Conservation (phyloP, 23 tunicate genomes). For the Trididemnum nubilum region DNA sequence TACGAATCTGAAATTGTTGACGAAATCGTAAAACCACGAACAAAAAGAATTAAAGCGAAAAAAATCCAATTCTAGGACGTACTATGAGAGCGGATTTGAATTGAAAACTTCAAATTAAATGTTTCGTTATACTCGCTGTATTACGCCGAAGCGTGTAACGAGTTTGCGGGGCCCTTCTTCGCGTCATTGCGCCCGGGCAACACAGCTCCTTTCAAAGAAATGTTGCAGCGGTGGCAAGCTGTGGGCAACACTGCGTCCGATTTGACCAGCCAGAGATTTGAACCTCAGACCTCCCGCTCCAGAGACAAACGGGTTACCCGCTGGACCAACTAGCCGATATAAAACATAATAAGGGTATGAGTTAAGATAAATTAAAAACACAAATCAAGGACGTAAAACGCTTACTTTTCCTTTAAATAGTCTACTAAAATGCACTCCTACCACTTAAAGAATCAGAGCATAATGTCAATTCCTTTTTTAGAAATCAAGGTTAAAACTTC, state of each 20-base stretch:
- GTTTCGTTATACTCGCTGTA: not conserved
- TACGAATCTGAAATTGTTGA: slow-evolving; percentile 60
- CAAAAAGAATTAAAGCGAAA: not conserved
- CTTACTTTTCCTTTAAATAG: no score
- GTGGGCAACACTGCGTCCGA: no score
- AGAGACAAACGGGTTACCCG: not conserved
- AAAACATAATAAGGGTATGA: no score
- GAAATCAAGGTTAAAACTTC: no score
- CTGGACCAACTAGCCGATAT: not conserved
- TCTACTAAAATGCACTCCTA: no score
- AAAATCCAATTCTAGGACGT: no score
- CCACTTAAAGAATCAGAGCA: no score
- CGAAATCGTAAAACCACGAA: not conserved
- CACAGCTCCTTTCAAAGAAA: slow-evolving; percentile 3
- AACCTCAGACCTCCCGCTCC: not conserved
- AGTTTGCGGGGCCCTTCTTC: not conserved
- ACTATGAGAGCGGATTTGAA: not conserved
- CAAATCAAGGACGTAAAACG: no score
- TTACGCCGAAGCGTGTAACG: not conserved
- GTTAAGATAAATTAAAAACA: no score
- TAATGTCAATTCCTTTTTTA: no score
- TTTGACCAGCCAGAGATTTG: not conserved
- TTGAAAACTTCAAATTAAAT: not conserved
- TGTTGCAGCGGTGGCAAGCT: not conserved
- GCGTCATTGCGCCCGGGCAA: not conserved